Evolutionary conservation across 2,797 vertebrate species (phyloP), one percentile per base, ranked within the genome.

Genomic region (Epinephelus malabaricus): DNA sequence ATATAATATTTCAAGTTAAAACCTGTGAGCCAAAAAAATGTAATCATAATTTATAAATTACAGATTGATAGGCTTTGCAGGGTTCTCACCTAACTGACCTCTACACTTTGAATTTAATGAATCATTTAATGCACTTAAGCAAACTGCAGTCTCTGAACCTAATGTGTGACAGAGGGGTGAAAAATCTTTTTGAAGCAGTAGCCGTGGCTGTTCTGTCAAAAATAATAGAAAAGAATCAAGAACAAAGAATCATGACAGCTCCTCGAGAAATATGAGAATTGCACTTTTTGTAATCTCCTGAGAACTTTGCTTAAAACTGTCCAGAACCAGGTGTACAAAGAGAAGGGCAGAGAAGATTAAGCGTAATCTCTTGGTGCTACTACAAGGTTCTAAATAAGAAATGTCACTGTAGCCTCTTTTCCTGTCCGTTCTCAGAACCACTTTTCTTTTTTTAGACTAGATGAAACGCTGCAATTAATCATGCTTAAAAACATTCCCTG

Each of bases 81-180:
- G 8, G 38, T 71, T 46, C 2, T 55, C 17, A 53, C 58, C 51
- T 4, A 34, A 73, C n/a, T 49, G 12, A 45, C 46, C 18, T 46
- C 8, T 27, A 47, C 10, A 23, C 40, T 59, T 34, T 50, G 30
- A 15, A 60, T 55, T 49, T 5, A 40, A 10, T 51, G 5, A 62
- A 56, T 61, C 21, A 5, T 46, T 72, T 49, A 63, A 67, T 83
- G 43, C 67, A 40, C 23, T 50, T 49, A 11, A 53, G n/a, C 4
- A n/a, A 61, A 8, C 56, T 8, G 47, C 6, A 5, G 21, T 51
- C 15, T 66, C 6, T 38, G 0, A 61, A 53, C 25, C 49, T 2
- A 10, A 25, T 73, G 19, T 81, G 56, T 60, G 34, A 17, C 60
- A 14, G n/a, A 47, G 54, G 2, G 30, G 18, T 45, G 62, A 45